Conservation (phyloP, 1,140 invertebrate genomes). For the Chionoecetes opilio region DNA sequence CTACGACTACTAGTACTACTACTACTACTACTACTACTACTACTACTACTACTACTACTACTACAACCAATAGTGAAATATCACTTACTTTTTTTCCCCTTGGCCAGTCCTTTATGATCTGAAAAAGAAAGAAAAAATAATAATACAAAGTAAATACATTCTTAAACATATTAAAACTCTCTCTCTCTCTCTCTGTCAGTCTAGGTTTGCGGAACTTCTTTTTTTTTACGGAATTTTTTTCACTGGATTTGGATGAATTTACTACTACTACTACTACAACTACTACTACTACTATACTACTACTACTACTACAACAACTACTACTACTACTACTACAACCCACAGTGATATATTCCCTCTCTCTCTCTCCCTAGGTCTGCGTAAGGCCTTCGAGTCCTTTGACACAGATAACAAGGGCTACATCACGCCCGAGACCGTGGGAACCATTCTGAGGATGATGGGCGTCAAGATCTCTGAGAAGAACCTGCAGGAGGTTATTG, state of each 20-base stretch:
- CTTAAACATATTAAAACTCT: too few relatives aligned
- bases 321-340: slow-evolving; percentile 25
- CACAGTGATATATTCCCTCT: neutral
- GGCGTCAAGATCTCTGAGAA: slow-evolving; percentile 86
- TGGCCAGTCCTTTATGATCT: too few relatives aligned
- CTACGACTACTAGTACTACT: neutral
- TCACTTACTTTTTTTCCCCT: too few relatives aligned
- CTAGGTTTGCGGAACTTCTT: too few relatives aligned
- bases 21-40: slow-evolving; percentile 23
- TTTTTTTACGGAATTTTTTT: too few relatives aligned
- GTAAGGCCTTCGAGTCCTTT: slow-evolving; percentile 87
- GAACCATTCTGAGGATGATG: slow-evolving; percentile 86
- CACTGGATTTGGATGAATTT: too few relatives aligned
- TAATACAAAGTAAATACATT: too few relatives aligned
- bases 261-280: neutral
- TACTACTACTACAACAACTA: neutral
- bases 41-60: slow-evolving; percentile 6
- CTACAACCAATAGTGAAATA: neutral
- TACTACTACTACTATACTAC: neutral
- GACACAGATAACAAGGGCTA: slow-evolving; percentile 86
- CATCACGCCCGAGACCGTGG: slow-evolving; percentile 86
- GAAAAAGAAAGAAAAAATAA: too few relatives aligned
- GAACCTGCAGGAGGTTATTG: slow-evolving; percentile 85
- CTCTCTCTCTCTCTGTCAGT: too few relatives aligned
- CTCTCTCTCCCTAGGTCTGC: slow-evolving; percentile 82